A percentile compares a stretch with the other conserved stretches of the same genome.
phyloP scores from a whole-genome alignment of 1,140 invertebrate species.

The Babylonia areolata region DNA sequence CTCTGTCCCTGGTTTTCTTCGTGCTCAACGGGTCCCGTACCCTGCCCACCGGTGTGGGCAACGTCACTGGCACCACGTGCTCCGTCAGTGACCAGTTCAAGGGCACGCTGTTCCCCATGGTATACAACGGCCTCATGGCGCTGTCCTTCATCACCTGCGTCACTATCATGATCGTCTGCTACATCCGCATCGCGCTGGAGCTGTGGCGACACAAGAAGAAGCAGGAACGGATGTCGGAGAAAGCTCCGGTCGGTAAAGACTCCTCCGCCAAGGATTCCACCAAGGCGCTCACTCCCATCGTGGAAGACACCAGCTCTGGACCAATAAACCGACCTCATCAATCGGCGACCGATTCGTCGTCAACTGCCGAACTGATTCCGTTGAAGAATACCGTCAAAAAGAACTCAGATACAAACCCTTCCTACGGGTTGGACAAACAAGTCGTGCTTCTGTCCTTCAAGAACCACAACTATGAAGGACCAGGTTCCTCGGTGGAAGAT shows the following conservation, averaged over 20 bases:
- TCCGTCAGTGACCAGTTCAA: conserved; percentile 35
- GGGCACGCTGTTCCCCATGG: conserved; percentile 35
- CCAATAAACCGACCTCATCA: neutral
- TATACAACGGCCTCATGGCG: conserved; percentile 35
- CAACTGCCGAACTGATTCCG: neutral
- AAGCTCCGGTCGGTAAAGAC: neutral
- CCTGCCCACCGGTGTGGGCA: conserved; percentile 21
- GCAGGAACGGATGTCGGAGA: neutral
- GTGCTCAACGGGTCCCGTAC: conserved; percentile 40
- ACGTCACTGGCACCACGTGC: conserved; percentile 40
- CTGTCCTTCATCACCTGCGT: conserved; percentile 38
- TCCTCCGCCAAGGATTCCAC: neutral
- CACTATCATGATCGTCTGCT: conserved; percentile 2
- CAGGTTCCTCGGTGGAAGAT: neutral
- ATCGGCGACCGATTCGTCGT: neutral
- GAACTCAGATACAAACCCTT: neutral
- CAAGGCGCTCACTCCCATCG: neutral
- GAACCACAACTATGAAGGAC: neutral
- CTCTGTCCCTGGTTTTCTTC: conserved; percentile 31
- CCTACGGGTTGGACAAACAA: neutral
- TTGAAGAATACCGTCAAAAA: neutral
- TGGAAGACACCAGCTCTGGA: conserved; percentile 7
- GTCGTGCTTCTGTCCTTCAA: conserved; percentile 14
- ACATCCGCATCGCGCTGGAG: conserved; percentile 1
- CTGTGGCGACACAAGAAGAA: conserved; percentile 27